These are phyloP conservation scores for Drosophila sproati DNA, from an alignment of 1,140 invertebrate genomes.

Conservation along the genomic window DNA sequence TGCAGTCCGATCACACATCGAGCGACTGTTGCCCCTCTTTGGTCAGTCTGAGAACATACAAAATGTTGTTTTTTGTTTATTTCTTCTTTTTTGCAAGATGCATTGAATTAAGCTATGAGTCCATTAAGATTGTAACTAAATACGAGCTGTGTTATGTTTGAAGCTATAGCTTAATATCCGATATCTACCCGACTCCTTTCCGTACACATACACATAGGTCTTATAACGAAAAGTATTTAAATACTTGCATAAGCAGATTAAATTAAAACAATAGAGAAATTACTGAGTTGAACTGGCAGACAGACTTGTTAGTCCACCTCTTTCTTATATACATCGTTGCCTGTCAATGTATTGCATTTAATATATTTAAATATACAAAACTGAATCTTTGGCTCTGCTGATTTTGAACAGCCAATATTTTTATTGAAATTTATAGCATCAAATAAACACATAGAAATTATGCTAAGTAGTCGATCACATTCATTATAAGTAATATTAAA, in stretches of 20 bases:
- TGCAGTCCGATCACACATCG: not conserved
- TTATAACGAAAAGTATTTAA: no score
- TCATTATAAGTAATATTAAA: not conserved
- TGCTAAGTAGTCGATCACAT: slow-evolving; percentile 17
- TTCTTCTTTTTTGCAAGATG: no score
- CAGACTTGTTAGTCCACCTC: slow-evolving; percentile 32
- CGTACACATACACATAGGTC: no score
- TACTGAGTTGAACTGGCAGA: slow-evolving; percentile 28
- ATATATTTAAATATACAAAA: no score
- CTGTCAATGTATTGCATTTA: not conserved
- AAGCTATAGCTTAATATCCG: not conserved
- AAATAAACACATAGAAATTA: slow-evolving; percentile 23
- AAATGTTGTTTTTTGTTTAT: not conserved
- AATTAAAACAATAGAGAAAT: slow-evolving; percentile 51
- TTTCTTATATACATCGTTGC: not conserved
- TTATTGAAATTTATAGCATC: slow-evolving; percentile 36
- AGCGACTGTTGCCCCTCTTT: not conserved
- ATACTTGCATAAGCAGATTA: slow-evolving; percentile 36
- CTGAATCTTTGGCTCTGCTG: not conserved
- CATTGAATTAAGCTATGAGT: not conserved
- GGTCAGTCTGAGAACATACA: slow-evolving; percentile 10
- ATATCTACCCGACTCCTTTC: no score
- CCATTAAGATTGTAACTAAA: slow-evolving; percentile 2
- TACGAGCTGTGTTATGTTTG: not conserved
- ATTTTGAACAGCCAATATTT: slow-evolving; percentile 12